A percentile compares a stretch with the other conserved stretches of the same genome.
phyloP scores from a whole-genome alignment of 2,113 vertebrate genomes.

The Protomyctophum bolini region DNA sequence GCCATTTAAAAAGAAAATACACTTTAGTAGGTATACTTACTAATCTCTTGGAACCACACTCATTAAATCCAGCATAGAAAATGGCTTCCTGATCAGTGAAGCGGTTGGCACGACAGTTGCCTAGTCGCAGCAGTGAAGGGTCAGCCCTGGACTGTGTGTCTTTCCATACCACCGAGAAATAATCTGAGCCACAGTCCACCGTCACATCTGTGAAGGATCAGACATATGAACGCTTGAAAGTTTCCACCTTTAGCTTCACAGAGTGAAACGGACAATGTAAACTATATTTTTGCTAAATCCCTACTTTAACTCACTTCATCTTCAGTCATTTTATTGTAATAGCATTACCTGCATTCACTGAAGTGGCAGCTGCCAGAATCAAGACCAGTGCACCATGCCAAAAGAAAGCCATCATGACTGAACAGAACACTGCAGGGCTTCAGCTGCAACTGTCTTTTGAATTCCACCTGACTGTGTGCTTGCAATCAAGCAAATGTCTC shows the following conservation, averaged over 20 bases:
- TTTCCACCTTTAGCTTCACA: not conserved
- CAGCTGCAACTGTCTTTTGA: not conserved
- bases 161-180: constrained; percentile 62
- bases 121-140: constrained; percentile 59
- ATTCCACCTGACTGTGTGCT: not conserved
- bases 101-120: constrained; percentile 66
- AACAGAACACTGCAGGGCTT: not conserved
- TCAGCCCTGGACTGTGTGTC: constrained; percentile 35
- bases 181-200: constrained; percentile 62
- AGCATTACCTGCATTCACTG: constrained; percentile 63
- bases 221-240: not conserved
- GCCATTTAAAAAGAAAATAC: not conserved
- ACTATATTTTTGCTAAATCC: no score
- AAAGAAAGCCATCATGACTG: constrained; percentile 57
- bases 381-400: constrained; percentile 23
- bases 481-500: constrained; percentile 36
- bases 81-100: constrained; percentile 29
- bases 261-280: no score
- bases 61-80: constrained; percentile 55
- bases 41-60: constrained; percentile 66
- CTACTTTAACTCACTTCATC: not conserved
- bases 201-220: constrained; percentile 49
- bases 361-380: constrained; percentile 6
- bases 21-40: constrained; percentile 42
- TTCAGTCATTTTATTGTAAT: not conserved